phyloP scores from a whole-genome alignment of 2,888 invertebrate species.

The Leuctra nigra region DNA sequence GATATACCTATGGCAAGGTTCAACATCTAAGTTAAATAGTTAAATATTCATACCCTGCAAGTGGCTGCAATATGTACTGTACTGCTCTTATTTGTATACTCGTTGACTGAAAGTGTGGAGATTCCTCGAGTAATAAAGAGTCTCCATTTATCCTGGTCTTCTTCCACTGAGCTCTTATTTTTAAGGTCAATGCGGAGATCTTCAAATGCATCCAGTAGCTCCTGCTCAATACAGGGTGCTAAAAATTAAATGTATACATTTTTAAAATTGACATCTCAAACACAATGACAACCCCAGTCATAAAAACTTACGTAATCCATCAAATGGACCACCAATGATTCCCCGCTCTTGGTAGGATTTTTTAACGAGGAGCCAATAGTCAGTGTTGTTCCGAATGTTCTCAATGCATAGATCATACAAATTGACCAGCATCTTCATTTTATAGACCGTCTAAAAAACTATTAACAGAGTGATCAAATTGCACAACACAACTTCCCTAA shows the following conservation, averaged over 20 bases:
- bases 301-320: conserved; percentile 27
- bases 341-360: conserved; percentile 21
- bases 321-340: conserved; percentile 25
- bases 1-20: too few species aligned
- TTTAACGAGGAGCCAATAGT: conserved; percentile 26
- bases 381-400: conserved; percentile 26
- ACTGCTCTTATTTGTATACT: conserved; percentile 28
- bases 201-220: conserved; percentile 28
- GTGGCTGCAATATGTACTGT: conserved; percentile 27
- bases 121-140: conserved; percentile 28
- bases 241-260: background rate
- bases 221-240: conserved; percentile 29
- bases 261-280: background rate
- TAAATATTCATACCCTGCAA: conserved; percentile 29
- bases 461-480: too few species aligned
- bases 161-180: conserved; percentile 24
- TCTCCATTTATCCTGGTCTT: conserved; percentile 28
- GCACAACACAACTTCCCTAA: too few species aligned
- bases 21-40: too few species aligned
- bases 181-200: conserved; percentile 22
- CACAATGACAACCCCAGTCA: background rate
- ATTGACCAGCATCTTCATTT: conserved; percentile 22
- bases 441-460: too few species aligned
- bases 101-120: conserved; percentile 27
- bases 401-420: conserved; percentile 28